Conservation (phyloP, 2,888 invertebrate genomes). For the Drosophila subsilvestris region DNA sequence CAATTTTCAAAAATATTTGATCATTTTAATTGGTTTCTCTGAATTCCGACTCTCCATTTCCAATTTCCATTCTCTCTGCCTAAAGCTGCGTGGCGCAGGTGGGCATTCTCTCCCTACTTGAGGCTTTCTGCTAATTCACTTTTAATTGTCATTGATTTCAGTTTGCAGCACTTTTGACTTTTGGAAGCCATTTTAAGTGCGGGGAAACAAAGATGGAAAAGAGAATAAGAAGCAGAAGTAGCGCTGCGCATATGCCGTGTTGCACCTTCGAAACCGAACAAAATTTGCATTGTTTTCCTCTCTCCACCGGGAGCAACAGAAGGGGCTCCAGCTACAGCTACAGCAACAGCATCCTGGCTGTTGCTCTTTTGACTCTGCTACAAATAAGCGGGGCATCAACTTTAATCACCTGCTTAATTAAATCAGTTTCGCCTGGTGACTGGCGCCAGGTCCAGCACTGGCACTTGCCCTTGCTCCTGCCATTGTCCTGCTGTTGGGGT, state of each 20-base stretch:
- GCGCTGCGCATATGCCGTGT: background rate
- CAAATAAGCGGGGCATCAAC: constrained; percentile 81
- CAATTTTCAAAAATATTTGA: no score
- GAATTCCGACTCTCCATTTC: no score
- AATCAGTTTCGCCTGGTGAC: constrained; percentile 72
- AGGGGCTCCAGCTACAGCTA: constrained; percentile 11
- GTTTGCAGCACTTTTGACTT: constrained; percentile 20
- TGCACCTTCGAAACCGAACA: constrained; percentile 49
- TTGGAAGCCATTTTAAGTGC: background rate
- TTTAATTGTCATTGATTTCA: constrained; percentile 40
- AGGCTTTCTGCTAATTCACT: constrained; percentile 29
- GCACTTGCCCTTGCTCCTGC: constrained; percentile 8
- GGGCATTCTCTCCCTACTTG: no score
- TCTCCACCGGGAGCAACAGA: constrained; percentile 28
- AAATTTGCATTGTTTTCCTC: constrained; percentile 57
- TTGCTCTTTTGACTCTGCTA: constrained; percentile 60
- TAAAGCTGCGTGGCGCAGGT: no score
- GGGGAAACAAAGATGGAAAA: constrained; percentile 5
- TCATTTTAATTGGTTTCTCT: no score
- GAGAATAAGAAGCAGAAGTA: background rate
- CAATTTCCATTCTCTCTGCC: no score
- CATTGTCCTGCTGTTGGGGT: constrained; percentile 51
- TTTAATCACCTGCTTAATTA: constrained; percentile 82
- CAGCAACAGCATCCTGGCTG: constrained; percentile 38
- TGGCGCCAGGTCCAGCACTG: constrained; percentile 38